Evolutionary conservation across 2,113 vertebrate species (phyloP), one percentile per base, ranked within the genome.

Genomic region (Castor canadensis): DNA sequence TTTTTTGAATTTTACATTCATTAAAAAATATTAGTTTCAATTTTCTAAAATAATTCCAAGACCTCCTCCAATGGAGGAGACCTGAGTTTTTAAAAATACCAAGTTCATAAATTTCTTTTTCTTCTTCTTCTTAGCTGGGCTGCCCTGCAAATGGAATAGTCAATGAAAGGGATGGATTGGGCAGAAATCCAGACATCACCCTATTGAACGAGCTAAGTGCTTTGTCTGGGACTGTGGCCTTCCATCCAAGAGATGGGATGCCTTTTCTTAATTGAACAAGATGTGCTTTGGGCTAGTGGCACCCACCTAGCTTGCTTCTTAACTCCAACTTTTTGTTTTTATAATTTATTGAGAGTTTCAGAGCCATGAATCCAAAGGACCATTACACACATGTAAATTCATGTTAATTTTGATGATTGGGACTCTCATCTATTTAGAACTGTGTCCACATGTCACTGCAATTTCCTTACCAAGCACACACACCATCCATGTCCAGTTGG

Each of bases 21-120:
- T 79, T 89, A 87, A 58, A 58, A 85, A 93, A 85, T 45, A 72
- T 20, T 62, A 11, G 30, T 66, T 79, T 95, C 38, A 76, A 17
- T 32, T 24, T 69, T 88, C 60, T 79, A 24, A 88, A 93, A 81
- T 93, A 87, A 72, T 49, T 89, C 73, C 30, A 80, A 84, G 43
- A 79, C 49, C n/a, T n/a, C 35, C 64, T 28, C 40, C 38, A 89
- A 62, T 88, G 79, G 11, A 52, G 91, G 56, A 72, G 58, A 71
- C 32, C 6, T 84, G 30, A 95, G 87, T 69, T 96, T 86, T 92
- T 47, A 32, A 92, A 77, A 62, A 49, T 82, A 45, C 12, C 40
- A 47, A 38, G 40, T 85, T 67, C 75, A 60, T 47, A 82, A 35
- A 13, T 88, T 80, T 67, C 38, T 52, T 93, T 95, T 82, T 47